phyloP scores from a whole-genome alignment of 2,113 vertebrate genomes.

The Elephas maximus region DNA sequence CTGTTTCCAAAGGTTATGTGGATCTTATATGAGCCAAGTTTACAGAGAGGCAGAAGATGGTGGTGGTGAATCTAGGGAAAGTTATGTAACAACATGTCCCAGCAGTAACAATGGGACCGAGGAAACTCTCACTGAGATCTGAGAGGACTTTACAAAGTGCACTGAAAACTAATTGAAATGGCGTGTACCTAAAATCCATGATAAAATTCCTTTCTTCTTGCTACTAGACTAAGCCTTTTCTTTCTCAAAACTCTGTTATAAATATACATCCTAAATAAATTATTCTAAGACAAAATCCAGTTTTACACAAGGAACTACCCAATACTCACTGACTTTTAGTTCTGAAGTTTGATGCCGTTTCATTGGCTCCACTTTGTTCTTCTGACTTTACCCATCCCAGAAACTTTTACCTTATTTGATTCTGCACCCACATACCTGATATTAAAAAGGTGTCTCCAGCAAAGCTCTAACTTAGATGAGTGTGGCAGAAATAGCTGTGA shows the following conservation, averaged over 20 bases:
- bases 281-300: background rate
- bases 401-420: background rate
- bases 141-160: conserved; percentile 21
- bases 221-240: background rate
- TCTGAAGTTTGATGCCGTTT: background rate
- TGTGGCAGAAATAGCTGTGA: background rate
- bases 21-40: background rate
- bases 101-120: background rate
- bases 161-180: background rate
- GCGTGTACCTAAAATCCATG: background rate
- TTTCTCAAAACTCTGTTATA: background rate
- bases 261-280: background rate
- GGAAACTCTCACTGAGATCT: background rate
- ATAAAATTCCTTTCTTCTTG: background rate
- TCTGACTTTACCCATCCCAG: background rate
- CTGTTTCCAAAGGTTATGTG: background rate
- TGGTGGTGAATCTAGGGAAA: background rate
- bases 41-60: background rate
- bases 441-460: background rate
- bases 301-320: background rate
- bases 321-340: background rate
- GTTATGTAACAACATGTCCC: background rate
- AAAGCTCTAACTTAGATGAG: background rate
- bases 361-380: background rate
- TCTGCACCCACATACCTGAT: background rate